phyloP scores from a whole-genome alignment of 2,113 vertebrate species.

The Stomatorhinus ivindoensis region DNA sequence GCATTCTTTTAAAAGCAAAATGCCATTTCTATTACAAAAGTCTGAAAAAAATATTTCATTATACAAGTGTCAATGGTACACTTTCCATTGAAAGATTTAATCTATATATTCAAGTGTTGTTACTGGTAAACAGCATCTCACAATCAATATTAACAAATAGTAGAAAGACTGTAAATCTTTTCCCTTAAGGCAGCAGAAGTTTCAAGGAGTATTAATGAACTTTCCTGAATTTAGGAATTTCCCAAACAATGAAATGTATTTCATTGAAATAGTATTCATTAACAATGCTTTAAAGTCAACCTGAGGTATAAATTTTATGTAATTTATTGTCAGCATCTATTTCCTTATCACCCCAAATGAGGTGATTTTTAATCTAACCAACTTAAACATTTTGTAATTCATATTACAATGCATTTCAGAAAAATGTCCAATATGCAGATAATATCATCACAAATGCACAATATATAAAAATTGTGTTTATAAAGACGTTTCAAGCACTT shows the following conservation, averaged over 20 bases:
- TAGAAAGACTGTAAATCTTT: background rate
- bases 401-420: background rate
- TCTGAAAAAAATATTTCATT: background rate
- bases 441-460: background rate
- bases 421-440: background rate
- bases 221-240: background rate
- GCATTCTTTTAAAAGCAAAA: background rate
- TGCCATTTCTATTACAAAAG: background rate
- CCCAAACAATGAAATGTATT: background rate
- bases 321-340: background rate
- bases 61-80: background rate
- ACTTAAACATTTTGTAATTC: background rate
- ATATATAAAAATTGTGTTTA: background rate
- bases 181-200: background rate
- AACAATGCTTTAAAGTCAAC: background rate
- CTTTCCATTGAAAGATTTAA: background rate
- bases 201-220: background rate
- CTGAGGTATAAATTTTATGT: background rate
- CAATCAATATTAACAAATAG: background rate
- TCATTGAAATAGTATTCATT: background rate
- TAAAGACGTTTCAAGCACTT: background rate
- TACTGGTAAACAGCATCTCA: background rate
- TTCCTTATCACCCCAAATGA: background rate
- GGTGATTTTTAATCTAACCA: background rate
- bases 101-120: background rate